Conservation (phyloP, 2,888 invertebrate species). For the Andrena dorsata region DNA sequence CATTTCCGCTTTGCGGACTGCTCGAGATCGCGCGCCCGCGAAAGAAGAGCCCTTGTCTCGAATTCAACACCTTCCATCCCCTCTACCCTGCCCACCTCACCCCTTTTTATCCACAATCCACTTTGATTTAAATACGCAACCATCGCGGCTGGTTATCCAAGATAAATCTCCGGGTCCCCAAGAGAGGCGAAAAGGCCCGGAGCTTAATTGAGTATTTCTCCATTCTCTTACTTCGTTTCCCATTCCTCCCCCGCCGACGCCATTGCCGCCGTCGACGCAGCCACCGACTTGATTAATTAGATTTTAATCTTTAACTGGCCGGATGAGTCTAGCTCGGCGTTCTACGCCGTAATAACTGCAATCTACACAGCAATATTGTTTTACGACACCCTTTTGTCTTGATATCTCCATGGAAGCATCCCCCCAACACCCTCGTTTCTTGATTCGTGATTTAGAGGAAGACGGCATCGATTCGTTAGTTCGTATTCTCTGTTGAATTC, state of each 20-base stretch:
- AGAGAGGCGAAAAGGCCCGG: slow-evolving; percentile 69
- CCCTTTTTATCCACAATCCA: slow-evolving; percentile 42
- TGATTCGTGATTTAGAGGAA: slow-evolving; percentile 38
- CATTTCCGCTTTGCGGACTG: slow-evolving; percentile 32
- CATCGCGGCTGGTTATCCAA: slow-evolving; percentile 66
- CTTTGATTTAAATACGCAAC: slow-evolving; percentile 73
- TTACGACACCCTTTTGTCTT: slow-evolving; percentile 48
- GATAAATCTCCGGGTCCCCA: slow-evolving; percentile 69
- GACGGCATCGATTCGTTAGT: slow-evolving; percentile 32
- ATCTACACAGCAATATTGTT: slow-evolving; percentile 57
- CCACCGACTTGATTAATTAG: slow-evolving; percentile 70
- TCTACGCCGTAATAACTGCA: slow-evolving; percentile 62
- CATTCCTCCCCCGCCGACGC: slow-evolving; percentile 7
- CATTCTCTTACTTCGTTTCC: slow-evolving; percentile 59
- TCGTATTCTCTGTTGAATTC: slow-evolving; percentile 27
- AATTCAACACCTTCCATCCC: slow-evolving; percentile 50
- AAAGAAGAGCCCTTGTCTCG: slow-evolving; percentile 61
- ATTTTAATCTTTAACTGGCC: slow-evolving; percentile 69
- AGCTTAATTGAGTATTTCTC: slow-evolving; percentile 74
- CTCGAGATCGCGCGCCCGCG: slow-evolving; percentile 32
- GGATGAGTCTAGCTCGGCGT: slow-evolving; percentile 53
- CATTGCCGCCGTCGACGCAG: slow-evolving; percentile 12
- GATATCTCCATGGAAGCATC: slow-evolving; percentile 19
- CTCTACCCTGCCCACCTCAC: background rate
- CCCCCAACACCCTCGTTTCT: background rate